Conservation (phyloP, 2,797 vertebrate species). For the Trichosurus vulpecula region DNA sequence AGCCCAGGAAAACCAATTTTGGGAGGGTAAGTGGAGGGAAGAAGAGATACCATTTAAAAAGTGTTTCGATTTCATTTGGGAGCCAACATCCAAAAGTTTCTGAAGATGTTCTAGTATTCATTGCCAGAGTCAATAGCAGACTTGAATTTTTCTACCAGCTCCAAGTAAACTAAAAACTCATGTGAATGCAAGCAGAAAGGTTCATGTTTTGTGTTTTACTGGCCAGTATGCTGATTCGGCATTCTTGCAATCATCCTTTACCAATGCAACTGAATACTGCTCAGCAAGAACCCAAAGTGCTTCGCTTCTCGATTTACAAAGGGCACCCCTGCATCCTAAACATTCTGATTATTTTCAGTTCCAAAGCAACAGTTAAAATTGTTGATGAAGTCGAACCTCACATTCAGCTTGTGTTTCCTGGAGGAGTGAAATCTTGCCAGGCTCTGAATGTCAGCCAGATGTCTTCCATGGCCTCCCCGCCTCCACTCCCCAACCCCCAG, state of each 20-base stretch:
- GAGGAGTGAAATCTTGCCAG: slow-evolving; percentile 76
- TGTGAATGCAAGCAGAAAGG: slow-evolving; percentile 15
- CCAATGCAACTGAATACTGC: slow-evolving; percentile 68
- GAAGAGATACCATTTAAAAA: slow-evolving; percentile 13
- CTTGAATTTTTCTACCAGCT: slow-evolving; percentile 21
- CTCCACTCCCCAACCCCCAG: slow-evolving; percentile 2
- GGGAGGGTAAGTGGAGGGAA: neutral
- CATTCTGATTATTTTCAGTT: slow-evolving; percentile 63
- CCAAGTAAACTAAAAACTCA: slow-evolving; percentile 44
- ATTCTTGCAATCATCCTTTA: slow-evolving; percentile 61
- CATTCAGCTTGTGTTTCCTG: slow-evolving; percentile 78
- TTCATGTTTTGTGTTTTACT: slow-evolving; percentile 43
- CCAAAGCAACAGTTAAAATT: slow-evolving; percentile 74
- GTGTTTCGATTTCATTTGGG: slow-evolving; percentile 36
- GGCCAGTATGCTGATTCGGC: slow-evolving; percentile 51
- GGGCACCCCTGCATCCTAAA: slow-evolving; percentile 74
- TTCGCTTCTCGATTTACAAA: slow-evolving; percentile 74
- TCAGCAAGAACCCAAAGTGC: slow-evolving; percentile 54
- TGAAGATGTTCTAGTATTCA: slow-evolving; percentile 52
- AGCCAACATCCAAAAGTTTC: neutral
- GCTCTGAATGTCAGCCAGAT: slow-evolving; percentile 77
- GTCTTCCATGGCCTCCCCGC: slow-evolving; percentile 61
- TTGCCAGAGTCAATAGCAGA: slow-evolving; percentile 5
- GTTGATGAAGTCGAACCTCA: slow-evolving; percentile 78
- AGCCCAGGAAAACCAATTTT: neutral